Evolutionary conservation across 2,113 vertebrate genomes (phyloP).

Genomic region (Rhabdornis inornatus): DNA sequence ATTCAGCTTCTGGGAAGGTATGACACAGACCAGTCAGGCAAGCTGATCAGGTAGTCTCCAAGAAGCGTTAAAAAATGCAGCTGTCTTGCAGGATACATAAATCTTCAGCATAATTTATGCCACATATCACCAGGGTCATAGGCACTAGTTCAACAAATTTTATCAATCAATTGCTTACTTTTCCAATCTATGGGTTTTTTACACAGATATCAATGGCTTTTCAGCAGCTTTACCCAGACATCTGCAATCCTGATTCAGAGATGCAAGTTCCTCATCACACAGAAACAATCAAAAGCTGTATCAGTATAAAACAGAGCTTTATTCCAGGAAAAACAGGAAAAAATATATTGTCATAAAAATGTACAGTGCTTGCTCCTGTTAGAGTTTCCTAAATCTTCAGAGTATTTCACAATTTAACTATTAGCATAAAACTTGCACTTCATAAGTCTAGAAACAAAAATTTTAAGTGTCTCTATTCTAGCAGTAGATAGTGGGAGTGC

Average conservation of each 20-base stretch:
- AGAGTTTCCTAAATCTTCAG: background rate
- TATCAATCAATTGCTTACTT: background rate
- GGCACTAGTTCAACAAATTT: background rate
- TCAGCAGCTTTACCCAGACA: background rate
- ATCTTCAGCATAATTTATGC: background rate
- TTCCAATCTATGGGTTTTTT: background rate
- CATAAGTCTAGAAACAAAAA: background rate
- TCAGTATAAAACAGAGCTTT: background rate
- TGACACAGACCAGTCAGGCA: background rate
- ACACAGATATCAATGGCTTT: background rate
- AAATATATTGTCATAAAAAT: background rate
- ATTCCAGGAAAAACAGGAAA: background rate
- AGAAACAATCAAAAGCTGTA: background rate
- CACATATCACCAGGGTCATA: background rate
- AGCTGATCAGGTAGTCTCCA: background rate
- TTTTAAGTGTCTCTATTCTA: background rate
- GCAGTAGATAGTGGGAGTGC: background rate
- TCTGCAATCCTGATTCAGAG: background rate
- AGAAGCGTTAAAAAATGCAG: background rate
- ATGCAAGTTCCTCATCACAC: background rate
- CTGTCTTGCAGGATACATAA: background rate
- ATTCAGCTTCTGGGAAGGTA: background rate
- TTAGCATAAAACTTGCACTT: background rate
- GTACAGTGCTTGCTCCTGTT: background rate
- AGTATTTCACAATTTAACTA: constrained; percentile 6